phyloP scores from a whole-genome alignment of 2,113 vertebrate species.

The Mesocricetus auratus region DNA sequence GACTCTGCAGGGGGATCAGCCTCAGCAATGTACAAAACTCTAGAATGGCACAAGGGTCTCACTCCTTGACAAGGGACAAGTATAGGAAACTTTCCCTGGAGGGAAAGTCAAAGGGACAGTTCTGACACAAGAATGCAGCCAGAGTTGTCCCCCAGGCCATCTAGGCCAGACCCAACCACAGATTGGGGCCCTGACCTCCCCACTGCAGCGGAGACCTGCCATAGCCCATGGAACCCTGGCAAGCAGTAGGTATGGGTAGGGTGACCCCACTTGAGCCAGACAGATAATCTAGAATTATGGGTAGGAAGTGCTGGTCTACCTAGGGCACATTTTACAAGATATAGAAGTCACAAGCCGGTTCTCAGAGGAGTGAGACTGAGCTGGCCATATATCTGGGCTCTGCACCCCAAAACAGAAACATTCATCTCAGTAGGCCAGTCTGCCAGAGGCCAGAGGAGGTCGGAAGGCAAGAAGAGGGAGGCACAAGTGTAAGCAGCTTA shows the following conservation, averaged over 20 bases:
- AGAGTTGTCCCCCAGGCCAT: neutral
- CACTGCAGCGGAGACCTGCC: neutral
- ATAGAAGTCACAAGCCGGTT: accelerated
- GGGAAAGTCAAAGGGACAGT: neutral
- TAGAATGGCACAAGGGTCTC: neutral
- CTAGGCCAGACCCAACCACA: accelerated
- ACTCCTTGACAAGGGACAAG: too few species aligned
- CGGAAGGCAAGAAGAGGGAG: too few species aligned
- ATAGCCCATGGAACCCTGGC: neutral
- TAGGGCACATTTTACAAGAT: accelerated
- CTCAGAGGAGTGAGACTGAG: neutral
- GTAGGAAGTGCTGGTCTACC: neutral
- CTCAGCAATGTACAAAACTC: neutral
- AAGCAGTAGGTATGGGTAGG: neutral
- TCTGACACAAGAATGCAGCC: neutral
- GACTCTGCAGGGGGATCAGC: neutral
- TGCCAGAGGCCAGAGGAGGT: accelerated
- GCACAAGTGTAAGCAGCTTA: accelerated
- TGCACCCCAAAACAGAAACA: neutral
- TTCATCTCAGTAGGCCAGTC: neutral
- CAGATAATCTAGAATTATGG: neutral
- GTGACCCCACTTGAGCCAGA: neutral
- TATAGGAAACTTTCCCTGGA: neutral
- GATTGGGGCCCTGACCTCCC: neutral
- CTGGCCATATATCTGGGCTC: neutral